Base-by-base conservation (phyloP, 2,888 invertebrate genomes). In the Leptura quadrifasciata region DNA sequence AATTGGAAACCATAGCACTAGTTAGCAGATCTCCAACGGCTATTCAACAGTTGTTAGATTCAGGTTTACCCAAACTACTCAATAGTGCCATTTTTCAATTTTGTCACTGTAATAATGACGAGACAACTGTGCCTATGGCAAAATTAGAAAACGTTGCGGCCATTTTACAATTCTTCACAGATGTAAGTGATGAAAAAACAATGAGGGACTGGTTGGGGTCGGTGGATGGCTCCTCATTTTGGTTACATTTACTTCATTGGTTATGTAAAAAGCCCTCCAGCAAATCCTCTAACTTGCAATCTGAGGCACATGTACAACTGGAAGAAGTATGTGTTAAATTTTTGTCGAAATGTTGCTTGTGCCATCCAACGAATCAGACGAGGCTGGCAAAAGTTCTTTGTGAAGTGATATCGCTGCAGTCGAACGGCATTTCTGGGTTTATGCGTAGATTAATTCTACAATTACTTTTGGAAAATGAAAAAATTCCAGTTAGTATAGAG, bases 201-300 rank as follows among this genome's bases (percentile, higher is more conserved):
- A 94, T 97, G 91, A 94, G 96, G 81, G 95, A 96, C 88, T 97
- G 97, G 97, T 91, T 97, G 63, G 97, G 97, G 15, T 93, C 93
- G 0, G 89, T 91, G 65, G 93, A 95, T 81, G 97, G 96, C 8
- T 93, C 94, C 2, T 91, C 92, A n/a, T 97, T 97, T 90, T 97
- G 97, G 97, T 91, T 94, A 63, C 95, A 96, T 3, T 90, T 97
- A 77, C 91, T 97, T 10, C 92, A 93, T 76, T 91, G 96, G 86
- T 91, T 96, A 31, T 95, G 95, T 86, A 92, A 86, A 71, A 86
- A 86, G 69, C 86, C 87, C 0, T 79, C 80, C 0, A 84, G 81
- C 54, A 85, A 83, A 69, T 85, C 85, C 75, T 86, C 86, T 2
- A 87, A 81, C 76, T 80, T 88, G 15, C 86, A 88, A 67, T 87